These are phyloP conservation scores for Dunckerocampus dactyliophorus DNA, from an alignment of 2,113 vertebrate genomes.

Conservation along the genomic window DNA sequence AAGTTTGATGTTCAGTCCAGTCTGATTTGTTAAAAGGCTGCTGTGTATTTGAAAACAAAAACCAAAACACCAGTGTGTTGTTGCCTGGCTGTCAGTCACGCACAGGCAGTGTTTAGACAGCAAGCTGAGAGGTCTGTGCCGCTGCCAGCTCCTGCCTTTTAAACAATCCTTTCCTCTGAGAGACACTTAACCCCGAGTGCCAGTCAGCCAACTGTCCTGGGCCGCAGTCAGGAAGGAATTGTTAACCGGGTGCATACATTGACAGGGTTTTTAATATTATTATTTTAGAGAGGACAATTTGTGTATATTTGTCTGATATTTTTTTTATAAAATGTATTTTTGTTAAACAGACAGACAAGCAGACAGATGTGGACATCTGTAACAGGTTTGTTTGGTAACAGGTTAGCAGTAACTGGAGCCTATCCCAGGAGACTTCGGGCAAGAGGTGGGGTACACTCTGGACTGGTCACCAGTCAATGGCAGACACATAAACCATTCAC, in stretches of 20 bases:
- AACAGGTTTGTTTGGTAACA: too few relatives aligned
- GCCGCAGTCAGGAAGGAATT: neutral
- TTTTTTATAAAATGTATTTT: too few relatives aligned
- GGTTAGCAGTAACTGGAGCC: too few relatives aligned
- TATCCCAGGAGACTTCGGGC: too few relatives aligned
- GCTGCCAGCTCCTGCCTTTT: conserved; percentile 66
- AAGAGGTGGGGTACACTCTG: too few relatives aligned
- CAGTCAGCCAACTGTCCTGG: conserved; percentile 52
- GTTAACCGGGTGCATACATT: neutral
- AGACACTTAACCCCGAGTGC: conserved; percentile 66
- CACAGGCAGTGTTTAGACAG: conserved; percentile 69
- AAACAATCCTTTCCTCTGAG: conserved; percentile 67
- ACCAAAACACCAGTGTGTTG: conserved; percentile 51
- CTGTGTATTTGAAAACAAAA: conserved; percentile 59
- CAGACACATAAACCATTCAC: too few relatives aligned
- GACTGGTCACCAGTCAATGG: too few relatives aligned
- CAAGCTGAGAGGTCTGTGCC: conserved; percentile 62
- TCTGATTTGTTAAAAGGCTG: conserved; percentile 56
- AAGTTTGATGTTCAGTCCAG: conserved; percentile 51
- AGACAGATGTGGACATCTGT: too few relatives aligned
- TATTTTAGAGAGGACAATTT: too few relatives aligned
- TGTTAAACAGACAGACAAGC: too few relatives aligned
- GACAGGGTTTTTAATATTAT: neutral
- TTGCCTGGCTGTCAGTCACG: conserved; percentile 67
- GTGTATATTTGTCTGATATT: too few relatives aligned